Evolutionary conservation across 2,797 vertebrate genomes (phyloP).

Genomic region (Nothura maculosa): DNA sequence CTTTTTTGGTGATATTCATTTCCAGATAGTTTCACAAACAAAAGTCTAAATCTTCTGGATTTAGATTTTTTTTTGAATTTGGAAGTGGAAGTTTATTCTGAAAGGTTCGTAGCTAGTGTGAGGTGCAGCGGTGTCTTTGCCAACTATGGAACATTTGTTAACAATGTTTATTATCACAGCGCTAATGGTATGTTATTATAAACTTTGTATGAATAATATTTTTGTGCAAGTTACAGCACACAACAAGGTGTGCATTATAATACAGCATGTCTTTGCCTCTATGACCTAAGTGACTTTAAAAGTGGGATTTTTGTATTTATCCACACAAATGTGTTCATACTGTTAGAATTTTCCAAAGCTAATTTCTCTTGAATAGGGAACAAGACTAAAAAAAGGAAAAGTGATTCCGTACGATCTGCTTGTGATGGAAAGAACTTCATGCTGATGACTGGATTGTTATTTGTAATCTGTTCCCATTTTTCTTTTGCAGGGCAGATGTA

Average conservation of each 20-base stretch:
- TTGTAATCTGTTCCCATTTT: neutral
- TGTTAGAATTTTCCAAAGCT: slow-evolving; percentile 36
- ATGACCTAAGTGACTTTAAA: slow-evolving; percentile 48
- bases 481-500: neutral
- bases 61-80: slow-evolving; percentile 36
- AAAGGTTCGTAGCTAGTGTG: slow-evolving; percentile 38
- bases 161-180: slow-evolving; percentile 80
- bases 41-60: slow-evolving; percentile 20
- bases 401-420: neutral
- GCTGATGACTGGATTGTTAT: neutral
- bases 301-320: slow-evolving; percentile 55
- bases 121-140: slow-evolving; percentile 37
- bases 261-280: neutral
- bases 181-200: slow-evolving; percentile 74
- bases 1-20: neutral
- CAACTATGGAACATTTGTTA: slow-evolving; percentile 62
- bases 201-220: slow-evolving; percentile 73
- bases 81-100: slow-evolving; percentile 64
- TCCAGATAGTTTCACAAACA: neutral
- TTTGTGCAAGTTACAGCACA: slow-evolving; percentile 52
- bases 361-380: neutral
- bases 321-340: slow-evolving; percentile 41
- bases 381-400: slow-evolving; percentile 7
- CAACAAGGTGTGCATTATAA: slow-evolving; percentile 77
- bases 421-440: neutral